Evolutionary conservation across 2,888 invertebrate genomes (phyloP).

Genomic region (Stenchaetothrips biformis): DNA sequence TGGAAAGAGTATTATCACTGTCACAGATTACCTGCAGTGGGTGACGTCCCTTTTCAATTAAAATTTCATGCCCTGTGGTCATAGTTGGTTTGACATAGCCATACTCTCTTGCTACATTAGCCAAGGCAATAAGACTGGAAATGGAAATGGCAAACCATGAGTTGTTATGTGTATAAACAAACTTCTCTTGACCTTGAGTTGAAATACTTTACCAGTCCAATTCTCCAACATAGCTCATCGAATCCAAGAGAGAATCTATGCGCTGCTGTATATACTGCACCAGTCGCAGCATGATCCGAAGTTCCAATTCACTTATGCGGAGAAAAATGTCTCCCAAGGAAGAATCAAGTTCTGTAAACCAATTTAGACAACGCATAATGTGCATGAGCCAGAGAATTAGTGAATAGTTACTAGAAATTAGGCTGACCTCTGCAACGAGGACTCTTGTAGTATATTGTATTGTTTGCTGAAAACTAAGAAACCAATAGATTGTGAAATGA

Average conservation of each 20-base stretch:
- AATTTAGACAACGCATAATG: constrained; percentile 30
- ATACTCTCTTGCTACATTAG: constrained; percentile 59
- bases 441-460: constrained; percentile 67
- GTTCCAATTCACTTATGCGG: constrained; percentile 75
- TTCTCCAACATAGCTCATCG: constrained; percentile 58
- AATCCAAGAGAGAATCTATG: constrained; percentile 52
- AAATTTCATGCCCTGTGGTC: constrained; percentile 36
- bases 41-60: constrained; percentile 58
- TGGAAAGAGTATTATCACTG: neutral
- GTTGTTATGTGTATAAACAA: constrained; percentile 30
- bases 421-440: constrained; percentile 56
- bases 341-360: constrained; percentile 62
- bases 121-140: constrained; percentile 61
- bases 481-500: constrained; percentile 28
- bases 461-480: constrained; percentile 58
- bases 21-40: constrained; percentile 51
- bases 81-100: constrained; percentile 62
- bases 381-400: constrained; percentile 34
- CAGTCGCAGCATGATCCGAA: constrained; percentile 65
- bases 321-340: constrained; percentile 72
- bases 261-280: constrained; percentile 59
- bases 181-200: neutral
- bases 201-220: constrained; percentile 60
- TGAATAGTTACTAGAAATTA: neutral
- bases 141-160: constrained; percentile 29